Conservation (phyloP, 2,888 invertebrate species). For the Pyrrhia umbra region DNA sequence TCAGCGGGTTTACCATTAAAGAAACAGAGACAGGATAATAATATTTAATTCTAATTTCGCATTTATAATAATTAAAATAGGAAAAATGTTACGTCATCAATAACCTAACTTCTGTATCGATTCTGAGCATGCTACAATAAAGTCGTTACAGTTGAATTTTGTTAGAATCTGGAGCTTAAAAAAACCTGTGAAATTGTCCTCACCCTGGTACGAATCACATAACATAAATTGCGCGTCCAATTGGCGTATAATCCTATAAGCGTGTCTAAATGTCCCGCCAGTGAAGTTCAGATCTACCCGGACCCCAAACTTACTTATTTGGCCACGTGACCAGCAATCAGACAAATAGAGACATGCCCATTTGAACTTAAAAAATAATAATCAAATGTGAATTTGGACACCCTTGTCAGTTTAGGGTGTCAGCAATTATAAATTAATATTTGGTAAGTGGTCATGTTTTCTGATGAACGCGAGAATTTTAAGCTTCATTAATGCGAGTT, state of each 20-base stretch:
- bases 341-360: conserved; percentile 81
- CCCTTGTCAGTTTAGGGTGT: conserved; percentile 48
- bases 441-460: conserved; percentile 19
- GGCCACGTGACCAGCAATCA: conserved; percentile 82
- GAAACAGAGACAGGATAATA: too few relatives aligned
- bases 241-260: conserved; percentile 74
- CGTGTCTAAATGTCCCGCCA: conserved; percentile 67
- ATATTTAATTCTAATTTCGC: too few relatives aligned
- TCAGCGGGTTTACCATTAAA: too few relatives aligned
- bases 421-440: conserved; percentile 48
- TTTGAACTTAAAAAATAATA: conserved; percentile 63
- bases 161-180: background rate
- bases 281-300: conserved; percentile 69
- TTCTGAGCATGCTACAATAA: too few relatives aligned
- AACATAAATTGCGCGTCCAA: conserved; percentile 56
- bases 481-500: background rate
- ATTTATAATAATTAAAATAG: too few relatives aligned
- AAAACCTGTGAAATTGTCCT: background rate
- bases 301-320: conserved; percentile 51
- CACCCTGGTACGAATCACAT: conserved; percentile 6
- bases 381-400: conserved; percentile 61
- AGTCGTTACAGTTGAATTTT: too few relatives aligned
- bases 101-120: too few relatives aligned
- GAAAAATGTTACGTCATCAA: too few relatives aligned
- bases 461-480: conserved; percentile 38